Conservation (phyloP, 37 sponge, comb jelly and placozoan genomes). For the Oscarella lobularis region DNA sequence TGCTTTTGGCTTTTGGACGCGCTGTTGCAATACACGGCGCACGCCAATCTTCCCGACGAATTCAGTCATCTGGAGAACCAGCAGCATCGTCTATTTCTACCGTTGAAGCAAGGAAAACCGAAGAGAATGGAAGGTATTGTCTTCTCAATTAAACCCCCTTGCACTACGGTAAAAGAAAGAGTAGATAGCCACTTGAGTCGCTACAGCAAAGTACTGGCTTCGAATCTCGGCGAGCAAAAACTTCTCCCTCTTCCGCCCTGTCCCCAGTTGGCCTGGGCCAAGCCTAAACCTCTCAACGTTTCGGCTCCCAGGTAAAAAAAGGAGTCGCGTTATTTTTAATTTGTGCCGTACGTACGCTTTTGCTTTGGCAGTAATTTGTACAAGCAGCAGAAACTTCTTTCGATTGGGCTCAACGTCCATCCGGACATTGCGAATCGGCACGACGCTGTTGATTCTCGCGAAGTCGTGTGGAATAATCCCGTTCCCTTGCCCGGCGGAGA, state of each 20-base stretch:
- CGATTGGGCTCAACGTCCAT: neutral
- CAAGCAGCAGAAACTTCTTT: neutral
- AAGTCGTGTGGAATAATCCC: no score
- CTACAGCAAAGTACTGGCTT: conserved; percentile 50
- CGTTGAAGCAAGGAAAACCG: conserved; percentile 24
- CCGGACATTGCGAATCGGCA: no score
- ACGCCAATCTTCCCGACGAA: conserved; percentile 6
- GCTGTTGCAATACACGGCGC: conserved; percentile 35
- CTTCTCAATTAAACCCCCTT: no score
- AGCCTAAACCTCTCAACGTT: conserved; percentile 53
- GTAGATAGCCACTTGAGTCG: conserved; percentile 54
- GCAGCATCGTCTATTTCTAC: neutral
- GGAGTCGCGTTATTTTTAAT: neutral
- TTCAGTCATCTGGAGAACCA: conserved; percentile 13
- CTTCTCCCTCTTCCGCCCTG: conserved; percentile 39
- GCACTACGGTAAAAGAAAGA: no score
- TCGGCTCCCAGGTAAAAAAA: neutral
- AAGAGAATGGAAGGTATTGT: conserved; percentile 45
- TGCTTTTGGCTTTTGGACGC: conserved; percentile 66
- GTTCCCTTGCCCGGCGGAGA: no score
- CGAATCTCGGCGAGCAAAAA: conserved; percentile 7
- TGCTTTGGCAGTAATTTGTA: conserved; percentile 7
- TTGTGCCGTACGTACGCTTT: neutral
- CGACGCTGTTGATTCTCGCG: no score
- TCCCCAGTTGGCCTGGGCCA: conserved; percentile 47